phyloP scores from a whole-genome alignment of 2,888 invertebrate genomes.

The Hypselothyrea guttata region DNA sequence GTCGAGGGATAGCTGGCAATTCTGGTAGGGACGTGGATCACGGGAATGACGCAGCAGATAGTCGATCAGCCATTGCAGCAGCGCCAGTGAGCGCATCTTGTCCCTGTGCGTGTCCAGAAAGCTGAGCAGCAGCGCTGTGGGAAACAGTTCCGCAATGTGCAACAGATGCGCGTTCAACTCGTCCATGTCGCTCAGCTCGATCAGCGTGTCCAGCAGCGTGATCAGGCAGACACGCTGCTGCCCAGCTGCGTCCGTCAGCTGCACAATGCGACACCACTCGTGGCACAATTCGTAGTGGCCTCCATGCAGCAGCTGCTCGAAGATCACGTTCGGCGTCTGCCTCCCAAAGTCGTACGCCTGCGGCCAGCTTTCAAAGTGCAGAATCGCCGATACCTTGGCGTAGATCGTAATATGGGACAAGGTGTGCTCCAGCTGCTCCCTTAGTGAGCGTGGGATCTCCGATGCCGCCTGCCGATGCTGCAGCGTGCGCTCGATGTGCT shows the following conservation, averaged over 20 bases:
- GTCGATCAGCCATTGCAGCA: conserved; percentile 86
- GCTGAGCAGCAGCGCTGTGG: conserved; percentile 84
- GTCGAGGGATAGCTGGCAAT: conserved; percentile 87
- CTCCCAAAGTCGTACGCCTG: conserved; percentile 83
- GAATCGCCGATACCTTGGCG: conserved; percentile 85
- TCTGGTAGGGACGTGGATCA: conserved; percentile 83
- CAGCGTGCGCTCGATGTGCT: conserved; percentile 82
- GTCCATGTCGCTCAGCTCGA: conserved; percentile 67
- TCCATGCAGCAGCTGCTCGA: conserved; percentile 74
- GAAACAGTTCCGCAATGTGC: conserved; percentile 85
- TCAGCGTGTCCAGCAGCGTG: conserved; percentile 68
- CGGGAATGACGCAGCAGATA: conserved; percentile 83
- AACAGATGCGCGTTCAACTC: conserved; percentile 80
- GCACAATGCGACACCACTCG: conserved; percentile 87
- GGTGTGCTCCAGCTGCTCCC: conserved; percentile 83
- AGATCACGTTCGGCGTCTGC: conserved; percentile 78
- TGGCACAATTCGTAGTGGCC: conserved; percentile 84
- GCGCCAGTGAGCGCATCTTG: conserved; percentile 85
- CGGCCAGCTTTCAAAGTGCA: conserved; percentile 85
- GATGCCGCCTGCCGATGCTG: conserved; percentile 82
- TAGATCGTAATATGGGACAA: conserved; percentile 86
- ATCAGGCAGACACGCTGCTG: conserved; percentile 79
- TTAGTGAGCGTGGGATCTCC: conserved; percentile 72
- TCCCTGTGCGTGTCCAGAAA: conserved; percentile 86
- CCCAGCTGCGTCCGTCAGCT: conserved; percentile 64